A percentile compares a stretch with the other conserved stretches of the same genome.
phyloP scores from a whole-genome alignment of 2,797 vertebrate genomes.

The Tangara arthus region DNA sequence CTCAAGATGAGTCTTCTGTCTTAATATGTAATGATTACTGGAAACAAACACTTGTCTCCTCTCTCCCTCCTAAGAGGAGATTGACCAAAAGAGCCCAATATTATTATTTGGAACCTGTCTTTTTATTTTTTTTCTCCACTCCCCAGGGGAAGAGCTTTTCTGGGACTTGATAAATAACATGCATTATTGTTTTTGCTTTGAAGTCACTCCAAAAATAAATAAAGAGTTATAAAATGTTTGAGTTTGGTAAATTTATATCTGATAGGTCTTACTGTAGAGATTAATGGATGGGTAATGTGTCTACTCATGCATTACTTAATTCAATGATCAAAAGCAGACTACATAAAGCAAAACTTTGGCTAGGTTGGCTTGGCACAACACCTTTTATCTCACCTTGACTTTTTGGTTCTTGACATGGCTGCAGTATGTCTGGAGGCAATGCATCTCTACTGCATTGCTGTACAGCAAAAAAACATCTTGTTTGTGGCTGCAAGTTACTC shows the following conservation, averaged over 20 bases:
- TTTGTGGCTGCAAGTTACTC: background rate
- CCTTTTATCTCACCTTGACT: background rate
- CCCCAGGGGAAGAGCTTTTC: rapidly evolving
- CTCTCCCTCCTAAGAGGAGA: background rate
- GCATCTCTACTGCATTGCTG: background rate
- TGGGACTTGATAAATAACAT: background rate
- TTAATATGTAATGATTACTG: background rate
- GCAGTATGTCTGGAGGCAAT: background rate
- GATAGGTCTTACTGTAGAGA: background rate
- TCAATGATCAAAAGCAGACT: background rate
- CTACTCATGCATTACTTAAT: background rate
- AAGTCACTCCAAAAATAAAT: background rate
- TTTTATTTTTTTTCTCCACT: rapidly evolving
- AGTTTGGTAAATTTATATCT: background rate
- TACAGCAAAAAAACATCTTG: background rate
- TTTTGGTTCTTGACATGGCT: background rate
- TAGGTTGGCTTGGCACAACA: background rate
- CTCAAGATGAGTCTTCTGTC: background rate
- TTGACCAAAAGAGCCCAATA: background rate
- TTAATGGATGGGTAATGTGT: background rate
- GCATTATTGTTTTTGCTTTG: background rate
- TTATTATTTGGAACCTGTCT: background rate
- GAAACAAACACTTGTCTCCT: background rate
- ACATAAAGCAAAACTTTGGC: background rate
- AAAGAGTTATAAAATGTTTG: background rate